These are phyloP conservation scores for Lindbergichthys nudifrons DNA, from an alignment of 2,797 vertebrate species.

Conservation along the genomic window DNA sequence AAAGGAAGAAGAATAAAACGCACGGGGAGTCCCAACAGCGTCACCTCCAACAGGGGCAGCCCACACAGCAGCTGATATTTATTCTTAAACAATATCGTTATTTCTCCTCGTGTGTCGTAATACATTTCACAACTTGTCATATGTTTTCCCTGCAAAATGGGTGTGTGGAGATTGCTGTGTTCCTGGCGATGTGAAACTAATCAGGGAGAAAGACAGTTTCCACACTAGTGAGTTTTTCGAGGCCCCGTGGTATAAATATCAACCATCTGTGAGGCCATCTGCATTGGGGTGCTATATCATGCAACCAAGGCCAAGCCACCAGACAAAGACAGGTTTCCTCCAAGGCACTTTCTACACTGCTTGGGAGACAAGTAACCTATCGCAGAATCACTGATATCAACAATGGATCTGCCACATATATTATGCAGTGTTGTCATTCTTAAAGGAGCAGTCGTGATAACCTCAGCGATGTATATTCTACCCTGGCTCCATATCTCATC, in stretches of 20 bases:
- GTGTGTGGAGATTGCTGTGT: slow-evolving; percentile 46
- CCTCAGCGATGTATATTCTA: slow-evolving; percentile 3
- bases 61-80: slow-evolving; percentile 12
- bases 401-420: slow-evolving; percentile 32
- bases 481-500: slow-evolving; percentile 18
- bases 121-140: slow-evolving; percentile 19
- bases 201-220: slow-evolving; percentile 80
- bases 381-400: slow-evolving; percentile 39
- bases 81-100: slow-evolving; percentile 28
- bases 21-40: slow-evolving; percentile 31
- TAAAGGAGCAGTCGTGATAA: slow-evolving; percentile 36
- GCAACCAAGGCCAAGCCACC: slow-evolving; percentile 81
- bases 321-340: slow-evolving; percentile 74
- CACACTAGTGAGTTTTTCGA: slow-evolving; percentile 81
- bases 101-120: slow-evolving; percentile 15
- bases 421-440: slow-evolving; percentile 28
- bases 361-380: slow-evolving; percentile 50
- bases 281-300: slow-evolving; percentile 83
- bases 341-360: slow-evolving; percentile 53
- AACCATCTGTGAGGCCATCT: slow-evolving; percentile 88
- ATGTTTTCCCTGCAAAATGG: slow-evolving; percentile 44
- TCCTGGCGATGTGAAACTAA: slow-evolving; percentile 76
- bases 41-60: slow-evolving; percentile 23
- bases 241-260: slow-evolving; percentile 84
- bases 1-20: slow-evolving; percentile 28